Percentiles rank a stretch among this genome's conserved stretches.
phyloP scores from a whole-genome alignment of 2,888 invertebrate genomes.

The Oxystoma pomonae region DNA sequence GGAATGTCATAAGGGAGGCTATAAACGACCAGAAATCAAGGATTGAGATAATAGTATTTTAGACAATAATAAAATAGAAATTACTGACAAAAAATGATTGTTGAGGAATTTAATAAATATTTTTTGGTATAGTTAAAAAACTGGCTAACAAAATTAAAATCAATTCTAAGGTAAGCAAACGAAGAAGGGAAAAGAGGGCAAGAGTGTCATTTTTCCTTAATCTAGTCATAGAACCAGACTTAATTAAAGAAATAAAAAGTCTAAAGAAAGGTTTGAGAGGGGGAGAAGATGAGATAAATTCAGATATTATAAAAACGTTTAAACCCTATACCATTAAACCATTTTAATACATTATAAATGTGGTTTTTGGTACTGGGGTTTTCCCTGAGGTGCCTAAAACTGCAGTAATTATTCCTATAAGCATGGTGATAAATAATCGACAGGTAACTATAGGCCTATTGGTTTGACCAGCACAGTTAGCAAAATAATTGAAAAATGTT shows the following conservation, averaged over 20 bases:
- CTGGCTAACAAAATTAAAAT: not conserved
- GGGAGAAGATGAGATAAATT: not conserved
- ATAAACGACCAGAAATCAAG: not conserved
- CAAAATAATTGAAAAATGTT: not conserved
- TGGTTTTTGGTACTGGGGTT: not conserved
- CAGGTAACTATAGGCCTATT: not conserved
- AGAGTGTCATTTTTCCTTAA: too few species aligned
- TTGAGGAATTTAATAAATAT: not conserved
- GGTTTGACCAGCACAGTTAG: not conserved
- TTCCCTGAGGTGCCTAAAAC: not conserved
- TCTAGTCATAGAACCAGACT: too few species aligned
- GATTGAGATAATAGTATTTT: not conserved
- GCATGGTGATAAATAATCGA: not conserved
- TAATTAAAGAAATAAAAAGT: too few species aligned
- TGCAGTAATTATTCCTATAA: not conserved
- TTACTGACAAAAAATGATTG: not conserved
- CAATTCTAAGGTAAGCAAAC: not conserved
- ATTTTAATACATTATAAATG: not conserved
- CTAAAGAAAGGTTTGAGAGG: not conserved
- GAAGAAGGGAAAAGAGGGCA: too few species aligned
- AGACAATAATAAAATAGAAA: not conserved
- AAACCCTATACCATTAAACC: not conserved
- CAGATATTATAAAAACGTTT: not conserved
- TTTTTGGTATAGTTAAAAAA: not conserved
- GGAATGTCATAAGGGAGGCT: not conserved